phyloP scores from a whole-genome alignment of 2,113 vertebrate species.

The Ammodytes marinus region DNA sequence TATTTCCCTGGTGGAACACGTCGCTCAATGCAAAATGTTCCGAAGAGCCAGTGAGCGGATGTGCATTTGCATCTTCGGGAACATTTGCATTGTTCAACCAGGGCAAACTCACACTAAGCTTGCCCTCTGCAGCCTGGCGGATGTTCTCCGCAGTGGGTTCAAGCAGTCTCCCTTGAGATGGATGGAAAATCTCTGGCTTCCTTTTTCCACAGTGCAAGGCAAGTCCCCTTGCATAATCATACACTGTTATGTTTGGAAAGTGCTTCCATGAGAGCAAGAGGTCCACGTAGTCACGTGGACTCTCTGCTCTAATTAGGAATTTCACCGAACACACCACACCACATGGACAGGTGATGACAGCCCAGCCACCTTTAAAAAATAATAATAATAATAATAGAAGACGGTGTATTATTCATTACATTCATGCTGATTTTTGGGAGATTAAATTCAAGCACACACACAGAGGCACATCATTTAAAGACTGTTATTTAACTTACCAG shows the following conservation, averaged over 20 bases:
- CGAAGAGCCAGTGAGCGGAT: too few relatives aligned
- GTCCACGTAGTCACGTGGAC: slow-evolving; percentile 2
- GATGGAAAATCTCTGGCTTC: not conserved
- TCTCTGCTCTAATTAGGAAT: not conserved
- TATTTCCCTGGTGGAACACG: too few relatives aligned
- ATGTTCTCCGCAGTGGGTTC: too few relatives aligned
- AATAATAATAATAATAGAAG: not conserved
- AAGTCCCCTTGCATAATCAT: not conserved
- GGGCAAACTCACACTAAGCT: too few relatives aligned
- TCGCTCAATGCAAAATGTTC: too few relatives aligned
- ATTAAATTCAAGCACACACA: not conserved
- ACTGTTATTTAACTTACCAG: not conserved
- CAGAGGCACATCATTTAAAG: too few relatives aligned
- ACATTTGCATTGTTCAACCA: too few relatives aligned
- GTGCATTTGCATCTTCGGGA: too few relatives aligned
- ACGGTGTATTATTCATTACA: not conserved
- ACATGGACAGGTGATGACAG: slow-evolving; percentile 1
- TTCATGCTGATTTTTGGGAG: too few relatives aligned
- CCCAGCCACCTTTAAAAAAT: not conserved
- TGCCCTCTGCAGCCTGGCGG: too few relatives aligned
- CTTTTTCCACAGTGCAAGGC: not conserved
- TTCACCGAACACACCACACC: not conserved
- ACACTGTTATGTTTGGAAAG: not conserved
- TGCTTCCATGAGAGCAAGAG: not conserved
- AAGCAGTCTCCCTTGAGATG: not conserved